Conservation (phyloP, 2,888 invertebrate genomes). For the Prenolepis imparis region DNA sequence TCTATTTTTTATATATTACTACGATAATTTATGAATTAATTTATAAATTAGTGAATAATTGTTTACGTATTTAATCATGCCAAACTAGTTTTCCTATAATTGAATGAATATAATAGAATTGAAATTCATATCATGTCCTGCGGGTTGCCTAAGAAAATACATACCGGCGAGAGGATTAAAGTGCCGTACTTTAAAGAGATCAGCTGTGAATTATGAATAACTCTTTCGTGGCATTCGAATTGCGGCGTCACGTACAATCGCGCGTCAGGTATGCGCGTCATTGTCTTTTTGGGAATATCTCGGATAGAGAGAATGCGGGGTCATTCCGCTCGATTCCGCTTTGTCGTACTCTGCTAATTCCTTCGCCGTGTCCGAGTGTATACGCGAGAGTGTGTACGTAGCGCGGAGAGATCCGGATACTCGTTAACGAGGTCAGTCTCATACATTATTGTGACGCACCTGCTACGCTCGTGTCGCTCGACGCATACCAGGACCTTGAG, state of each 20-base stretch:
- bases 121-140: background rate
- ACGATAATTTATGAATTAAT: background rate
- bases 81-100: slow-evolving; percentile 21
- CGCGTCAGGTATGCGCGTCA: slow-evolving; percentile 23
- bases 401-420: slow-evolving; percentile 39
- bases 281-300: slow-evolving; percentile 41
- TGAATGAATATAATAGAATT: slow-evolving; percentile 37
- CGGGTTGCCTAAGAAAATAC: slow-evolving; percentile 5
- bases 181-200: slow-evolving; percentile 53
- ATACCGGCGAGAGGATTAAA: background rate
- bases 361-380: slow-evolving; percentile 44
- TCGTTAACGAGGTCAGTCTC: slow-evolving; percentile 73
- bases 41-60: background rate
- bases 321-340: slow-evolving; percentile 64
- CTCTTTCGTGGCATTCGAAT: slow-evolving; percentile 54
- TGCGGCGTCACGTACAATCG: slow-evolving; percentile 33
- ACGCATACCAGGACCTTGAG: slow-evolving; percentile 57
- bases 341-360: slow-evolving; percentile 64
- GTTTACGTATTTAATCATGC: background rate
- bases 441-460: slow-evolving; percentile 68
- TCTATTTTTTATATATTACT: background rate
- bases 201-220: slow-evolving; percentile 51
- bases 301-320: slow-evolving; percentile 37
- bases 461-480: slow-evolving; percentile 51
- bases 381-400: slow-evolving; percentile 34